Evolutionary conservation across 2,888 invertebrate genomes (phyloP).

Genomic region (Amphipoea oculea): DNA sequence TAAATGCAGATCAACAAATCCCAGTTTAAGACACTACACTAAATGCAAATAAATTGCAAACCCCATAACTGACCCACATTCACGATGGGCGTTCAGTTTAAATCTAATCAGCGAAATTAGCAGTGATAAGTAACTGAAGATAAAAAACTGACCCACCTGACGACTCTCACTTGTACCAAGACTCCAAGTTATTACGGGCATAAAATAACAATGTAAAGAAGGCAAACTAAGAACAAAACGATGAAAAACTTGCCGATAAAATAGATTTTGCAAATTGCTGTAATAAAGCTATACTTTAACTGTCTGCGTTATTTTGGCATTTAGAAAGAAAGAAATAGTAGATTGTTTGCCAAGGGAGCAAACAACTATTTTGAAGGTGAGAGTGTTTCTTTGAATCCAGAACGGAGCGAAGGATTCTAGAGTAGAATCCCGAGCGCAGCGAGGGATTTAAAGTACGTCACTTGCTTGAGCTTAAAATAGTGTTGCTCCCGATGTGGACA

Average conservation of each 20-base stretch:
- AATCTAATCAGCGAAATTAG: constrained; percentile 14
- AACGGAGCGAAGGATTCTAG: too few relatives aligned
- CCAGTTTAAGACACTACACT: too few relatives aligned
- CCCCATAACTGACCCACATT: neutral
- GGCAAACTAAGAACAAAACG: neutral
- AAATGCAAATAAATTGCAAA: neutral
- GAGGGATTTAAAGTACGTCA: too few relatives aligned
- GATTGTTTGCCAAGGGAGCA: too few relatives aligned
- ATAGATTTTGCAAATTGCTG: neutral
- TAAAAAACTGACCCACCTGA: constrained; percentile 23
- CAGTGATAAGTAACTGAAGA: constrained; percentile 4
- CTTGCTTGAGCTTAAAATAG: too few relatives aligned
- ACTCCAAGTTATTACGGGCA: neutral
- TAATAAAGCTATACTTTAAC: neutral
- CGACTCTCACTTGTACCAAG: constrained; percentile 49
- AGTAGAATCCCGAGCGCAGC: too few relatives aligned
- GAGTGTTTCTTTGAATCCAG: too few relatives aligned
- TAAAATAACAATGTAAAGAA: neutral
- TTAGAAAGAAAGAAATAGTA: neutral
- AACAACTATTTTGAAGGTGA: too few relatives aligned
- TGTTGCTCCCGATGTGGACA: too few relatives aligned
- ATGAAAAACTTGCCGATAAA: neutral
- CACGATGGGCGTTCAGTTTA: neutral
- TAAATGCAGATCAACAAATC: neutral
- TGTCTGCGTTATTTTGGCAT: neutral